Conservation (phyloP, 2,888 invertebrate species). For the Anorthoa munda region DNA sequence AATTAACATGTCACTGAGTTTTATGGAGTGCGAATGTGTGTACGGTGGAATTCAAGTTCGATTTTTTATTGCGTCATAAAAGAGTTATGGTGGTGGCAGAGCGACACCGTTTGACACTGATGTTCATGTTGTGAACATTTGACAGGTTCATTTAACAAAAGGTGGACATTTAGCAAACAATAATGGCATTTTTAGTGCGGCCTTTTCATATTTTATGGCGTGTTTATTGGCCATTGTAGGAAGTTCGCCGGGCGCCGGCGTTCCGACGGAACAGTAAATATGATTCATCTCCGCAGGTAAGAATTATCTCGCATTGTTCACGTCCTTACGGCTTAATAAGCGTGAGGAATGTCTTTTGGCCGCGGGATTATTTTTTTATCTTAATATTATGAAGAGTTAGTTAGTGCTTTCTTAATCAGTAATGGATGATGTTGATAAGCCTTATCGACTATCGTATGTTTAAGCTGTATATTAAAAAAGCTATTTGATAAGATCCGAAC, state of each 20-base stretch:
- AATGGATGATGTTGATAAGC: conserved; percentile 33
- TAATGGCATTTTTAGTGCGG: conserved; percentile 88
- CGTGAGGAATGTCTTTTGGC: conserved; percentile 63
- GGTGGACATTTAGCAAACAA: conserved; percentile 87
- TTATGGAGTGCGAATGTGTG: conserved; percentile 69
- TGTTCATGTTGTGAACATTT: conserved; percentile 76
- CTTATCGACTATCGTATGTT: not conserved
- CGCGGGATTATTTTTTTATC: conserved; percentile 44
- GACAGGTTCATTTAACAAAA: conserved; percentile 89
- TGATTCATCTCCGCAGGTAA: conserved; percentile 86
- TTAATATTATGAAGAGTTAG: conserved; percentile 11
- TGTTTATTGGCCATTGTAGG: conserved; percentile 89
- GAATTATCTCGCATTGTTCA: conserved; percentile 81
- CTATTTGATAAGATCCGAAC: not conserved
- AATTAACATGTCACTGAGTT: conserved; percentile 77
- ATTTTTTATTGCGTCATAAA: conserved; percentile 66
- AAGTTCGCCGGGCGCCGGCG: conserved; percentile 79
- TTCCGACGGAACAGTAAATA: conserved; percentile 81
- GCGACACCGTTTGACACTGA: conserved; percentile 73
- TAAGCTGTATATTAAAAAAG: not conserved
- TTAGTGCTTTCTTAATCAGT: conserved; percentile 31
- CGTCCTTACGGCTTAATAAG: conserved; percentile 84
- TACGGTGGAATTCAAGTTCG: conserved; percentile 62
- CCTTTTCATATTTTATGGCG: conserved; percentile 88
- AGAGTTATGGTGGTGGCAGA: conserved; percentile 56